Evolutionary conservation across 2,797 vertebrate species (phyloP).

Genomic region (Amniataba percoides): DNA sequence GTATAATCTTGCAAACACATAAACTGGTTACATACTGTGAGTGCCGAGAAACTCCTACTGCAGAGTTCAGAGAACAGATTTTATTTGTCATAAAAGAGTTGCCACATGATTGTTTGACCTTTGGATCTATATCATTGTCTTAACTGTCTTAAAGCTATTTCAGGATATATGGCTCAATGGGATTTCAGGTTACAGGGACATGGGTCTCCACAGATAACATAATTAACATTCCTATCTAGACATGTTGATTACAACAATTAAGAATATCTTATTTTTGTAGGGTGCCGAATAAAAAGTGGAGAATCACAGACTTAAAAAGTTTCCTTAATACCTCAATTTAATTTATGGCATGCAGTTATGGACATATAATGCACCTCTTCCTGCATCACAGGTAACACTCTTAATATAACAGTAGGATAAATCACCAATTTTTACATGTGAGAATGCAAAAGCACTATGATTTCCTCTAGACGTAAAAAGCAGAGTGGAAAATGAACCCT

Average conservation of each 20-base stretch:
- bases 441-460: not conserved
- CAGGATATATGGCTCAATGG: too few relatives aligned
- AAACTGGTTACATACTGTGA: conserved; percentile 1
- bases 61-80: conserved; percentile 27
- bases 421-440: not conserved
- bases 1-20: not conserved
- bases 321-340: not conserved
- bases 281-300: conserved; percentile 13
- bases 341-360: not conserved
- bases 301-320: conserved; percentile 6
- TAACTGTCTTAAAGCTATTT: conserved; percentile 4
- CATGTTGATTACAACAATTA: conserved; percentile 6
- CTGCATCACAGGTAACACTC: not conserved
- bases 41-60: not conserved
- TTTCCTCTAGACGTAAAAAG: conserved; percentile 19
- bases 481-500: conserved; percentile 48
- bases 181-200: not conserved
- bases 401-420: not conserved
- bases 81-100: conserved; percentile 51
- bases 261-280: not conserved
- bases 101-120: conserved; percentile 37
- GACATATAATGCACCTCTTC: not conserved
- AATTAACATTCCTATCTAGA: conserved; percentile 1
- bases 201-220: not conserved
- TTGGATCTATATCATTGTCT: conserved; percentile 25